A percentile compares a stretch with the other conserved stretches of the same genome.
These are phyloP conservation scores for Pitta sordida DNA, from an alignment of 2,113 vertebrate species.

Conservation along the genomic window DNA sequence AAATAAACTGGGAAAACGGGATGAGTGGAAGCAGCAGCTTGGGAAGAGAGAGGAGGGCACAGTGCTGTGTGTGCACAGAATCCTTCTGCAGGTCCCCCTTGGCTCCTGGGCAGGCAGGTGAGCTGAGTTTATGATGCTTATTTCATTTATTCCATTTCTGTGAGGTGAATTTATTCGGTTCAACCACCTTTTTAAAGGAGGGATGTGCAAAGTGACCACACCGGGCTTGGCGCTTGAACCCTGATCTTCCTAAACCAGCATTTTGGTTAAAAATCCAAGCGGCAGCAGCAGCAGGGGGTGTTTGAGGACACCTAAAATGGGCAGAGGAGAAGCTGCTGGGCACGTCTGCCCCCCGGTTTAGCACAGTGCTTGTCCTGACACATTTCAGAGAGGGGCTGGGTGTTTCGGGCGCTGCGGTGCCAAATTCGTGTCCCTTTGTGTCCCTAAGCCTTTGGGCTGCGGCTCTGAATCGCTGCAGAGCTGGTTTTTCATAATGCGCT, in stretches of 20 bases:
- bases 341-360: background rate
- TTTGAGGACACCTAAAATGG: background rate
- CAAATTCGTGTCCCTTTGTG: conserved; percentile 26
- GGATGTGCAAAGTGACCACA: background rate
- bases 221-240: background rate
- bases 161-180: background rate
- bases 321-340: background rate
- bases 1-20: background rate
- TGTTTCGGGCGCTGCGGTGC: background rate
- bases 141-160: background rate
- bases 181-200: background rate
- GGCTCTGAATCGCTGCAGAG: conserved; percentile 25
- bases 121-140: background rate
- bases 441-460: conserved; percentile 24
- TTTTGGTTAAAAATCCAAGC: background rate
- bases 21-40: background rate
- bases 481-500: background rate
- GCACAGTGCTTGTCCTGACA: conserved; percentile 35
- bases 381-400: background rate
- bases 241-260: background rate
- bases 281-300: background rate
- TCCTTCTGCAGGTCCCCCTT: background rate
- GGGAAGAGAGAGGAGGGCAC: background rate
- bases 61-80: background rate
- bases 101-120: background rate